Percentiles rank a stretch among this genome's conserved stretches.
phyloP scores from a whole-genome alignment of 2,888 invertebrate genomes.

The Ichneumoninae sp. region DNA sequence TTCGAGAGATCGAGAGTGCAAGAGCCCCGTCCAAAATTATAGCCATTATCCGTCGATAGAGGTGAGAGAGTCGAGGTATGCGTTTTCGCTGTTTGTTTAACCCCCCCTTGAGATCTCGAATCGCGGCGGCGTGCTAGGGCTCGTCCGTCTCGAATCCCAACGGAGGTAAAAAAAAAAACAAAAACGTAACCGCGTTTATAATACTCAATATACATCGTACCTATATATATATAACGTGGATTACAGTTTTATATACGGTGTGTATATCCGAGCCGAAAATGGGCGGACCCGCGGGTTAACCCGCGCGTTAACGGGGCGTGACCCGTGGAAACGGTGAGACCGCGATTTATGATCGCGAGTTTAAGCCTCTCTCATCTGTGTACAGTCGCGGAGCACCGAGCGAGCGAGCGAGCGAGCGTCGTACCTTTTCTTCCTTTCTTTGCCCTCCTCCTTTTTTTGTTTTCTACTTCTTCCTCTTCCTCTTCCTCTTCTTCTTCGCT shows the following conservation, averaged over 20 bases:
- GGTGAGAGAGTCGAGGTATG: constrained; percentile 72
- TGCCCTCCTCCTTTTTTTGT: constrained; percentile 1
- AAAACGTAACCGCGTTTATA: not conserved
- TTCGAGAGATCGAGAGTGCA: constrained; percentile 47
- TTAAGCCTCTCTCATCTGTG: constrained; percentile 66
- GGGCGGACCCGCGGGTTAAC: constrained; percentile 75
- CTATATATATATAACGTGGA: constrained; percentile 31
- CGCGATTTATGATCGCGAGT: constrained; percentile 77
- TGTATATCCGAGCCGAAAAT: constrained; percentile 69
- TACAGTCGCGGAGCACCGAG: constrained; percentile 30
- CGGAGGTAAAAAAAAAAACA: not conserved
- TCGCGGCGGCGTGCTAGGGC: constrained; percentile 32
- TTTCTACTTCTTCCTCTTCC: constrained; percentile 4
- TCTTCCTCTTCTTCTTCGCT: constrained; percentile 42
- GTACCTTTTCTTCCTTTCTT: constrained; percentile 51
- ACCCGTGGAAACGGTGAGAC: constrained; percentile 75
- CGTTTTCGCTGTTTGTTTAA: constrained; percentile 76
- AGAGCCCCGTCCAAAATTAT: constrained; percentile 74
- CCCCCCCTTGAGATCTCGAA: constrained; percentile 64
- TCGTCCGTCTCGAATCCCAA: not conserved
- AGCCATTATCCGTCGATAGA: constrained; percentile 77
- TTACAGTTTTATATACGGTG: constrained; percentile 38
- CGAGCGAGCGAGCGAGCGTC: constrained; percentile 13
- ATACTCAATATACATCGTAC: constrained; percentile 22
- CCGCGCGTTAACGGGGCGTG: constrained; percentile 79